These are phyloP conservation scores for Meganola albula DNA, from an alignment of 2,888 invertebrate species.

Conservation along the genomic window DNA sequence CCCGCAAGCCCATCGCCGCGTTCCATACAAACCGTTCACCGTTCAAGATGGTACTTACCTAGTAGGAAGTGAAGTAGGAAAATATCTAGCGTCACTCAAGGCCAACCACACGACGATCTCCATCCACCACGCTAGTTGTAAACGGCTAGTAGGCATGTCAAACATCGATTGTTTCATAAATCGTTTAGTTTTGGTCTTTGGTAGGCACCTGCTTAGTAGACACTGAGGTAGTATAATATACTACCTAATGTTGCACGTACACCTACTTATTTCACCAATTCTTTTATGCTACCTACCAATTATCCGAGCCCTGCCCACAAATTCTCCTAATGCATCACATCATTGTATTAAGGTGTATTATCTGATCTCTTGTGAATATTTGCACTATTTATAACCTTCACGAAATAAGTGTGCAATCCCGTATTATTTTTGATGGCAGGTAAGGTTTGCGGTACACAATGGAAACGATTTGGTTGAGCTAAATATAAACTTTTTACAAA, in stretches of 20 bases:
- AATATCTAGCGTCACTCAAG: conserved; percentile 70
- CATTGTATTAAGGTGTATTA: conserved; percentile 35
- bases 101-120: conserved; percentile 52
- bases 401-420: conserved; percentile 60
- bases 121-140: conserved; percentile 47
- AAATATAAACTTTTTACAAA: conserved; percentile 75
- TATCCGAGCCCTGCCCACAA: conserved; percentile 55
- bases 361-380: conserved; percentile 41
- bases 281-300: too few species aligned
- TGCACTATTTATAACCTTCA: conserved; percentile 49
- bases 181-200: conserved; percentile 49
- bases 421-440: conserved; percentile 62
- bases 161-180: conserved; percentile 53
- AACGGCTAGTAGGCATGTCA: conserved; percentile 43
- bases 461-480: conserved; percentile 63
- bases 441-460: conserved; percentile 62
- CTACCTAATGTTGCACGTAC: too few species aligned
- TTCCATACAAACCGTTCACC: conserved; percentile 41
- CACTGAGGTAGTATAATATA: too few species aligned
- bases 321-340: conserved; percentile 43
- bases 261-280: too few species aligned
- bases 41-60: conserved; percentile 64
- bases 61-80: conserved; percentile 74
- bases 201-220: too few species aligned
- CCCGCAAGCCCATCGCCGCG: conserved; percentile 32